Evolutionary conservation across 2,113 vertebrate genomes (phyloP).

Genomic region (Tichodroma muraria): DNA sequence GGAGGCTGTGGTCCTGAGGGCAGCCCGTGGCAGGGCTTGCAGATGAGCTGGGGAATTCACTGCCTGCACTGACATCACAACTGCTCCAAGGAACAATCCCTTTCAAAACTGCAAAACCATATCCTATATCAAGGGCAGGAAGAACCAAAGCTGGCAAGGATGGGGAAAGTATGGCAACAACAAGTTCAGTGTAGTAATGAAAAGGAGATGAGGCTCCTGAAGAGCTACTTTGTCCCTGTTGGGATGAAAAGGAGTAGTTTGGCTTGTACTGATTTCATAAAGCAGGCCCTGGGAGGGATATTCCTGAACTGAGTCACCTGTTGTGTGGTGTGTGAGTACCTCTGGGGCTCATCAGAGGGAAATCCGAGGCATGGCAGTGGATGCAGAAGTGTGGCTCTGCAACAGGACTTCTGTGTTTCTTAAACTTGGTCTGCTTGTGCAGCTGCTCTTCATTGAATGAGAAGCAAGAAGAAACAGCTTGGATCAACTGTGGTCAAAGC

Average conservation of each 20-base stretch:
- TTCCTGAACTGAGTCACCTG: neutral
- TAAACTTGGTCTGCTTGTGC: neutral
- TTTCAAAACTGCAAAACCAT: neutral
- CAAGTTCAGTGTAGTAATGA: accelerated
- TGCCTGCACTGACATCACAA: neutral
- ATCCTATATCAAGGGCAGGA: neutral
- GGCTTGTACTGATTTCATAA: neutral
- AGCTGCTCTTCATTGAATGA: neutral
- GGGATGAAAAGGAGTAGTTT: neutral
- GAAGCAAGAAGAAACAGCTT: neutral
- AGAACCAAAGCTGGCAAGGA: neutral
- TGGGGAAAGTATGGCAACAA: neutral
- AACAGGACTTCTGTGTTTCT: neutral
- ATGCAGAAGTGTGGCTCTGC: neutral
- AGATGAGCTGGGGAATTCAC: neutral
- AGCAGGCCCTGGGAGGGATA: neutral
- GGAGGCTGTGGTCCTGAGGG: accelerated
- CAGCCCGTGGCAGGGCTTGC: neutral
- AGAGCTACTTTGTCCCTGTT: neutral
- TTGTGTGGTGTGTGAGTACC: neutral
- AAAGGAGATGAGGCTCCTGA: neutral
- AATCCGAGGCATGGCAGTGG: neutral
- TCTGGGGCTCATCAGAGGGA: neutral
- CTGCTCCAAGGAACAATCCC: neutral
- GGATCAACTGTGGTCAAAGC: neutral